These are phyloP conservation scores for Crenuchus spilurus DNA, from an alignment of 2,797 vertebrate genomes.

Conservation along the genomic window DNA sequence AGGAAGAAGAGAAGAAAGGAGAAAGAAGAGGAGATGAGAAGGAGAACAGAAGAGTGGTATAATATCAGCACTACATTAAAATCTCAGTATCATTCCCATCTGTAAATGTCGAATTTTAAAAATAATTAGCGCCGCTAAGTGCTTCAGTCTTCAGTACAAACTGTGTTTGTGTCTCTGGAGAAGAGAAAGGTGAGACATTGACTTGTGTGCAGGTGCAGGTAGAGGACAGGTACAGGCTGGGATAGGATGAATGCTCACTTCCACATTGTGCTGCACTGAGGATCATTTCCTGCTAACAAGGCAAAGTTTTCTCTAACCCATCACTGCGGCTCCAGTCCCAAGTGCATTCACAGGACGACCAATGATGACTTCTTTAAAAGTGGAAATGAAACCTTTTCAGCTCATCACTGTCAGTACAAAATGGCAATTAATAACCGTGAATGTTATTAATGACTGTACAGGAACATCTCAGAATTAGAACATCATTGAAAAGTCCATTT, in stretches of 20 bases:
- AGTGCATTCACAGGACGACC: conserved; percentile 30
- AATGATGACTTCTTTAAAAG: not conserved
- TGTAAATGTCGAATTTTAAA: no score
- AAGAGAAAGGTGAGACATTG: conserved; percentile 38
- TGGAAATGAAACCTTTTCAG: not conserved
- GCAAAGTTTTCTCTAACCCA: conserved; percentile 47
- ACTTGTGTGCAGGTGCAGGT: conserved; percentile 46
- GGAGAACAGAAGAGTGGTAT: no score
- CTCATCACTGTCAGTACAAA: no score
- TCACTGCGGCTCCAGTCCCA: conserved; percentile 11
- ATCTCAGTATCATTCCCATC: no score
- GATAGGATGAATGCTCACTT: conserved; percentile 4
- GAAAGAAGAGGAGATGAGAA: no score
- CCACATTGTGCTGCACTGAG: conserved; percentile 20
- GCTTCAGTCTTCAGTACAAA: no score
- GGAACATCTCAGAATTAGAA: no score
- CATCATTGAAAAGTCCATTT: no score
- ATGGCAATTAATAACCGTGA: not conserved
- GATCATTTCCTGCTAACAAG: conserved; percentile 52
- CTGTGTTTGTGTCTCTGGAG: not conserved
- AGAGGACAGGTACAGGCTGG: conserved; percentile 33
- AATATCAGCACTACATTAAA: no score
- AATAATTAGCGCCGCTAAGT: no score
- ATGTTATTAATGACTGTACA: no score
- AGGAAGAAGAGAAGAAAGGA: no score